Evolutionary conservation across 2,797 vertebrate genomes (phyloP).

Genomic region (Hyperoplus immaculatus): DNA sequence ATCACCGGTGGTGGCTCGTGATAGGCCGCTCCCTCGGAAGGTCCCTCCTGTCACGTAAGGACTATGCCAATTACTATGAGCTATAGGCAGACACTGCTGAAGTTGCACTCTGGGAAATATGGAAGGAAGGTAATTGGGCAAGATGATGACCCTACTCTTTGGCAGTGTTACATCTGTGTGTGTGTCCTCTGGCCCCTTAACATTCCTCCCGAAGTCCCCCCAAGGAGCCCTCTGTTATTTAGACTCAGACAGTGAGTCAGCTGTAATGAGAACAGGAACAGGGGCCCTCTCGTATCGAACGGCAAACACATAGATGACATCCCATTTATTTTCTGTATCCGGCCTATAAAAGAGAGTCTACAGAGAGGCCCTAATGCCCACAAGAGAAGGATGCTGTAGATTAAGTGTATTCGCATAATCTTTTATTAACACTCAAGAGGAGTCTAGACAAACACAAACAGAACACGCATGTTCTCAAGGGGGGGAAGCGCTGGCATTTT

Average conservation of each 20-base stretch:
- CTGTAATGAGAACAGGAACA: constrained; percentile 56
- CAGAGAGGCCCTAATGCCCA: background rate
- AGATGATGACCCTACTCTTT: constrained; percentile 58
- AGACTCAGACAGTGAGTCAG: constrained; percentile 62
- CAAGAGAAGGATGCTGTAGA: constrained; percentile 1
- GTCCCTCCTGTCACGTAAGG: constrained; percentile 46
- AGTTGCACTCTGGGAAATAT: constrained; percentile 73
- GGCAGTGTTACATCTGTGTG: constrained; percentile 33
- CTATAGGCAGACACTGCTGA: constrained; percentile 39
- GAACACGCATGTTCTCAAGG: constrained; percentile 5
- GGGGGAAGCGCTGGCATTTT: constrained; percentile 32
- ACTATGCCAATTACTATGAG: constrained; percentile 61
- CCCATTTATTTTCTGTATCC: constrained; percentile 9
- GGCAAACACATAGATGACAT: constrained; percentile 8
- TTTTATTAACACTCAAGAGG: constrained; percentile 22
- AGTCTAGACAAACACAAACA: background rate
- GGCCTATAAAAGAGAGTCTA: background rate
- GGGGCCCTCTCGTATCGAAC: constrained; percentile 4
- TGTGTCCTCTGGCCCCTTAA: constrained; percentile 44
- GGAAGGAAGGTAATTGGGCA: constrained; percentile 66
- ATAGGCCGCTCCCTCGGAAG: constrained; percentile 31
- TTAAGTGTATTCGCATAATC: background rate
- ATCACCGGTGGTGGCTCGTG: background rate
- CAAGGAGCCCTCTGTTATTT: constrained; percentile 57
- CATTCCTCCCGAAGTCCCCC: constrained; percentile 37